Percentiles rank a stretch among this genome's conserved stretches.
phyloP scores from a whole-genome alignment of 2,797 vertebrate genomes.

The Rousettus madagascariensis region DNA sequence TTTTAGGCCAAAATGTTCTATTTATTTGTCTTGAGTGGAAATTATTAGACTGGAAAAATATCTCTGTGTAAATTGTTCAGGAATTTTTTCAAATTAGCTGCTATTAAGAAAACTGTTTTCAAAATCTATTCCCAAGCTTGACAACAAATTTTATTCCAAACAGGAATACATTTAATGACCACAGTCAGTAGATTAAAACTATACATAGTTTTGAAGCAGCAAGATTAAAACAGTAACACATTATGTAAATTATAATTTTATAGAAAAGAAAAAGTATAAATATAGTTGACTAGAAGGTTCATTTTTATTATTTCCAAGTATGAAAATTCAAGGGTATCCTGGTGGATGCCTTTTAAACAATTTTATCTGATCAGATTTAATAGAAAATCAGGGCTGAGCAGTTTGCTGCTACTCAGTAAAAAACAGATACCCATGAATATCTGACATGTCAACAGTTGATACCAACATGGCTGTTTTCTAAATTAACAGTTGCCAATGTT shows the following conservation, averaged over 20 bases:
- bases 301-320: conserved; percentile 38
- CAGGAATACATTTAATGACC: neutral
- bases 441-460: neutral
- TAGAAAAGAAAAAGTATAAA: neutral
- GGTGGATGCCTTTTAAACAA: neutral
- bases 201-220: neutral
- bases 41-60: neutral
- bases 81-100: neutral
- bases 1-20: neutral
- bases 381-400: neutral
- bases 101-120: neutral
- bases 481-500: neutral
- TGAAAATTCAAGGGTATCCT: neutral
- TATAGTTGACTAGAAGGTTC: neutral
- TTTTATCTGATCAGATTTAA: neutral
- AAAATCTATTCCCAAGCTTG: neutral
- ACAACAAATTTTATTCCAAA: neutral
- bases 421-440: neutral
- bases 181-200: neutral
- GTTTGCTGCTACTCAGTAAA: neutral
- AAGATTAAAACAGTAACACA: neutral
- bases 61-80: neutral
- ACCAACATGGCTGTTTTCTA: neutral
- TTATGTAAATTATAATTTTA: neutral
- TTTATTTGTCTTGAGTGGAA: neutral